Conservation (phyloP, 2,113 vertebrate genomes). For the Oostethus manadensis region DNA sequence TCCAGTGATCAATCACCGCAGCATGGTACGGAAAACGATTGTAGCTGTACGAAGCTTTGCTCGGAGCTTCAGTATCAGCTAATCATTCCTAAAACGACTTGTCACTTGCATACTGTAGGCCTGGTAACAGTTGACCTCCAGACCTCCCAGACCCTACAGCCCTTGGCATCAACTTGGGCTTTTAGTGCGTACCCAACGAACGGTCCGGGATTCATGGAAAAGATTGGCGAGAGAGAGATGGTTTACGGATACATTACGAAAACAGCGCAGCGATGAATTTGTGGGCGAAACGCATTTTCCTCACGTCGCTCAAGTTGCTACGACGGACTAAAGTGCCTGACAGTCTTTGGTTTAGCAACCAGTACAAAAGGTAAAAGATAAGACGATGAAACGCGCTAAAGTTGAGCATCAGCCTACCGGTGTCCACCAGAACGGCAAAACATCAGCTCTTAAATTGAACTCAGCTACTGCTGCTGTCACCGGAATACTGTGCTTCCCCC, state of each 20-base stretch:
- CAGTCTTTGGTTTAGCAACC: slow-evolving; percentile 66
- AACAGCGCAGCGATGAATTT: slow-evolving; percentile 4
- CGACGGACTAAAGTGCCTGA: slow-evolving; percentile 48
- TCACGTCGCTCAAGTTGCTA: not conserved
- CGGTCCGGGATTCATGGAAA: not conserved
- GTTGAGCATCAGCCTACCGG: slow-evolving; percentile 18
- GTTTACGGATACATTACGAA: slow-evolving; percentile 3
- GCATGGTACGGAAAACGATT: not conserved
- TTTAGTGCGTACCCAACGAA: too few species aligned
- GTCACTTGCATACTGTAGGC: not conserved
- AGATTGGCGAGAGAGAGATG: not conserved
- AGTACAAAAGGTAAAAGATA: not conserved
- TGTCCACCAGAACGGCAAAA: too few species aligned
- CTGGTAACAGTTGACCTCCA: not conserved
- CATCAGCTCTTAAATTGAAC: too few species aligned
- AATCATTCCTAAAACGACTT: not conserved
- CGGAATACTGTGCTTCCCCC: too few species aligned
- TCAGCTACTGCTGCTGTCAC: too few species aligned
- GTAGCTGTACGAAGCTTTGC: not conserved
- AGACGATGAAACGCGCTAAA: not conserved
- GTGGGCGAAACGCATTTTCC: slow-evolving; percentile 1
- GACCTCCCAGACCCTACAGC: not conserved
- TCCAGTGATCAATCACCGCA: not conserved
- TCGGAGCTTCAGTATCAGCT: not conserved
- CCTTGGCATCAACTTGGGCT: not conserved